phyloP scores from a whole-genome alignment of 2,888 invertebrate genomes.

The Metellina segmentata region DNA sequence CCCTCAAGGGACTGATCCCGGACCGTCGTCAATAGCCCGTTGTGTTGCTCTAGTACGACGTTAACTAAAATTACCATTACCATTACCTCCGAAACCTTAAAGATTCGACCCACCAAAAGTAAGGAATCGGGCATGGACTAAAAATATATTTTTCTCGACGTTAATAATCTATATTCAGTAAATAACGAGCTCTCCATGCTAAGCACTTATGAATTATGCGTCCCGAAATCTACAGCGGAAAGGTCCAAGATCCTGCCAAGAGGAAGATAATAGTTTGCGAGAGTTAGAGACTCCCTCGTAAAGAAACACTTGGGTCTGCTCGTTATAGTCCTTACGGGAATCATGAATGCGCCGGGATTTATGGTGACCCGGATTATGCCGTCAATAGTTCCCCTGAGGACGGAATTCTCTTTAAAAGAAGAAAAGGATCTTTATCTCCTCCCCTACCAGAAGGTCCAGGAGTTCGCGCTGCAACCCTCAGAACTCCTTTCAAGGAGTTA shows the following conservation, averaged over 20 bases:
- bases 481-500: not conserved
- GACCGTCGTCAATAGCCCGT: no score
- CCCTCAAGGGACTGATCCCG: no score
- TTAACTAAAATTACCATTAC: no score
- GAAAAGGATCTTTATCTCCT: conserved; percentile 13
- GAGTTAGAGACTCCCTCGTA: not conserved
- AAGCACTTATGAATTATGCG: not conserved
- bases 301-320: conserved; percentile 19
- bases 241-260: not conserved
- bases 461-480: not conserved
- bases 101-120: no score
- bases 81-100: no score
- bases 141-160: no score
- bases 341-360: conserved; percentile 24
- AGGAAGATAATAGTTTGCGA: not conserved
- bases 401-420: conserved; percentile 13
- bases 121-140: no score
- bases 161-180: no score
- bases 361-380: conserved; percentile 17
- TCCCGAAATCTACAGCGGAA: not conserved
- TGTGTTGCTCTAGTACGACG: no score
- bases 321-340: conserved; percentile 18
- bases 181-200: no score
- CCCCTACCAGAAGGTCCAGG: not conserved
- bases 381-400: not conserved